Evolutionary conservation across 2,888 invertebrate genomes (phyloP).

Genomic region (Scelioninae gen. 2): DNA sequence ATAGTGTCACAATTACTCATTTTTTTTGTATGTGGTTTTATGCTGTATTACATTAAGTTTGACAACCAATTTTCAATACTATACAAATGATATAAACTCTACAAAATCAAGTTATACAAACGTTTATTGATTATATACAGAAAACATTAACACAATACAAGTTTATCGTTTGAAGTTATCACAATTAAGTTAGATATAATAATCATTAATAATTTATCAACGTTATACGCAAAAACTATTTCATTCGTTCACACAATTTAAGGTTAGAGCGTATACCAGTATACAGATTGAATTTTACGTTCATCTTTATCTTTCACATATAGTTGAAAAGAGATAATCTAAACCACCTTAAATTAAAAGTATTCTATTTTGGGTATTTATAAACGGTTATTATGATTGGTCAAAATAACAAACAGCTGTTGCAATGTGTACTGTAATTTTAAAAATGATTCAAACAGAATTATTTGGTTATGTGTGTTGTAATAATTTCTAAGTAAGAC

Average conservation of each 20-base stretch:
- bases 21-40: slow-evolving; percentile 27
- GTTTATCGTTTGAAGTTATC: background rate
- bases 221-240: slow-evolving; percentile 24
- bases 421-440: background rate
- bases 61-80: slow-evolving; percentile 3
- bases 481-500: background rate
- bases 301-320: slow-evolving; percentile 8
- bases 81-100: background rate
- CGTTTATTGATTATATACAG: background rate
- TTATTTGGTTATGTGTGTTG: background rate
- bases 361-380: too few species aligned
- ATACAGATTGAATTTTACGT: too few species aligned
- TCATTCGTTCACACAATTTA: slow-evolving; percentile 1
- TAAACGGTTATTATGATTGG: background rate
- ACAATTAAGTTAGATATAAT: background rate
- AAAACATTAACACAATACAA: background rate
- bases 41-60: slow-evolving; percentile 19
- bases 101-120: background rate
- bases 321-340: slow-evolving; percentile 4
- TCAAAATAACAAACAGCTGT: background rate
- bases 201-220: slow-evolving; percentile 7
- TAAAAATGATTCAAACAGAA: background rate
- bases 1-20: slow-evolving; percentile 79
- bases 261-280: background rate
- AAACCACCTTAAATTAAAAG: background rate